phyloP scores from a whole-genome alignment of 2,888 invertebrate genomes.

The Rhodophaea formosa region DNA sequence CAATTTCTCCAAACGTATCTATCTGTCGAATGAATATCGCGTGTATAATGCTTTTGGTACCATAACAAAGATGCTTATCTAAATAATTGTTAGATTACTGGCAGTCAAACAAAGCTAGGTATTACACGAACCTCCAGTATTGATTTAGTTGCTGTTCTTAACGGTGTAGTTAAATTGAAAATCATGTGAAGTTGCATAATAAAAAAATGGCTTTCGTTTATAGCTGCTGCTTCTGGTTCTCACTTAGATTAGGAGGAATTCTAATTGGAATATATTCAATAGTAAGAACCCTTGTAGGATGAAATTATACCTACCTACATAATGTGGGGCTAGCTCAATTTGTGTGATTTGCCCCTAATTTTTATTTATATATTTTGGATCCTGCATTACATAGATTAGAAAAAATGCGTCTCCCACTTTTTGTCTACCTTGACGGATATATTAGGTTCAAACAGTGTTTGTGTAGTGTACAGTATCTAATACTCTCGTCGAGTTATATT shows the following conservation, averaged over 20 bases:
- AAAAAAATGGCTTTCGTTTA: constrained; percentile 63
- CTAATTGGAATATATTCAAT: constrained; percentile 62
- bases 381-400: no score
- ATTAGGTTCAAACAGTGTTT: no score
- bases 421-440: no score
- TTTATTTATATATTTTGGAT: no score
- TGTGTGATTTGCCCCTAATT: no score
- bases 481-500: no score
- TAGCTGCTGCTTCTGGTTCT: constrained; percentile 76
- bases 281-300: constrained; percentile 39
- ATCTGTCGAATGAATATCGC: neutral
- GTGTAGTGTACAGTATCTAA: no score
- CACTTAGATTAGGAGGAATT: constrained; percentile 67
- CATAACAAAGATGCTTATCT: neutral
- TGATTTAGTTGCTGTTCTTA: neutral
- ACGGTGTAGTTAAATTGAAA: neutral
- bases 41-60: no score
- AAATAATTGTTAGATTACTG: neutral
- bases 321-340: no score
- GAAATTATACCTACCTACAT: neutral
- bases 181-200: neutral
- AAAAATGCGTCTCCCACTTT: no score
- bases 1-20: neutral
- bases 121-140: neutral
- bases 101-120: neutral